A percentile compares a stretch with the other conserved stretches of the same genome.
Evolutionary conservation across 2,797 vertebrate species (phyloP).

Genomic region (Clarias fuscus): DNA sequence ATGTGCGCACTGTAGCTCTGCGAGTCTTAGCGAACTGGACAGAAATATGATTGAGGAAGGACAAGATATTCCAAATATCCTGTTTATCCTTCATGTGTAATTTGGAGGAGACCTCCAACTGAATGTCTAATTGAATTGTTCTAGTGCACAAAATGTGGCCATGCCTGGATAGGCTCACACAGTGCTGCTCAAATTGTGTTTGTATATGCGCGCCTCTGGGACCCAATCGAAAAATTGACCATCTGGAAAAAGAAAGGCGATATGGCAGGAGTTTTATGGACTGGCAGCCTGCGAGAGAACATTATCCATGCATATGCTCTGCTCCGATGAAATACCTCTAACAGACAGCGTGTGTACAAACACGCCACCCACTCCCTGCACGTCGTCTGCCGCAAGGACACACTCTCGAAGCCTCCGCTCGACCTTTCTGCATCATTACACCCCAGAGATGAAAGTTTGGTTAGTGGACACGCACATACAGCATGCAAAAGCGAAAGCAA

Average conservation of each 20-base stretch:
- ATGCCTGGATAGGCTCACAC: slow-evolving; percentile 50
- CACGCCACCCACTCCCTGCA: slow-evolving; percentile 35
- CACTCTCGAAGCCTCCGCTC: slow-evolving; percentile 41
- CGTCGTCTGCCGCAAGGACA: slow-evolving; percentile 49
- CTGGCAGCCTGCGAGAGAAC: slow-evolving; percentile 54
- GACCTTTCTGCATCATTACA: slow-evolving; percentile 54
- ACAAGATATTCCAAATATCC: slow-evolving; percentile 34
- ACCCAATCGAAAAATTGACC: slow-evolving; percentile 58
- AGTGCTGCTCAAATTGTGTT: slow-evolving; percentile 55
- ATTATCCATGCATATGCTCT: slow-evolving; percentile 45
- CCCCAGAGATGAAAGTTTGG: slow-evolving; percentile 32
- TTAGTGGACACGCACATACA: slow-evolving; percentile 29
- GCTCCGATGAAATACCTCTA: slow-evolving; percentile 49
- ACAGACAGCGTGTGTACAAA: slow-evolving; percentile 49
- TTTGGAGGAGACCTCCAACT: slow-evolving; percentile 48
- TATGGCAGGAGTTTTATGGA: slow-evolving; percentile 57
- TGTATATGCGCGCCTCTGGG: slow-evolving; percentile 56
- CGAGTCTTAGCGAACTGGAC: slow-evolving; percentile 9
- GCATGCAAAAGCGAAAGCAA: slow-evolving; percentile 13
- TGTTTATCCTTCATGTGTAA: slow-evolving; percentile 57
- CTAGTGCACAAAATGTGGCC: slow-evolving; percentile 50
- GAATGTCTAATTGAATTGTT: slow-evolving; percentile 60
- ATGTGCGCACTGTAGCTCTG: not conserved
- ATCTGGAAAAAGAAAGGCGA: slow-evolving; percentile 60
- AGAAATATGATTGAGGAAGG: not conserved